These are phyloP conservation scores for Temnopleurus reevesii DNA, from an alignment of 53 echinoderm and acorn worm genomes.

Conservation along the genomic window DNA sequence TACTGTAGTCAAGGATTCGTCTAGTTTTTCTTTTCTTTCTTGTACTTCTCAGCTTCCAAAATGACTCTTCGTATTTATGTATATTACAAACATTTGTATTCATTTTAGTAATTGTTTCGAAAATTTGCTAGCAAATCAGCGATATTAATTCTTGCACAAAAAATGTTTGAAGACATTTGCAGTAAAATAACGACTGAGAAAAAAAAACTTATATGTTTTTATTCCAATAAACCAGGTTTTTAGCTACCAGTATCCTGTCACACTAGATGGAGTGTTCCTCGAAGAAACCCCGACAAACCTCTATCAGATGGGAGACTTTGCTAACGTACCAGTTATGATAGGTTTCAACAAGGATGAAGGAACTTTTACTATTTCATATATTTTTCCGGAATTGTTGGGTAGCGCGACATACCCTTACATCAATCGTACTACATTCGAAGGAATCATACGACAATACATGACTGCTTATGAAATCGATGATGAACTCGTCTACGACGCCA, in stretches of 20 bases:
- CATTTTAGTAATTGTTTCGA: too few relatives aligned
- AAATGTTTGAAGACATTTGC: too few relatives aligned
- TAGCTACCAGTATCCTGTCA: neutral
- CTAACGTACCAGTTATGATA: neutral
- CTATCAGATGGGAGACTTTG: constrained; percentile 40
- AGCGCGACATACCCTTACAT: neutral
- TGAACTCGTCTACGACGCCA: constrained; percentile 61
- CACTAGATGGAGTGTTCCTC: constrained; percentile 65
- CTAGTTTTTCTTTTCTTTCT: too few relatives aligned
- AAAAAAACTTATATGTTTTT: too few relatives aligned
- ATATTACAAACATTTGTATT: too few relatives aligned
- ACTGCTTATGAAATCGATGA: constrained; percentile 14
- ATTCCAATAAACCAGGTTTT: neutral
- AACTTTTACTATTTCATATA: neutral
- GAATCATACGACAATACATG: neutral
- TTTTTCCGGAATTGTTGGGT: neutral
- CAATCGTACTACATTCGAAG: neutral
- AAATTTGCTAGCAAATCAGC: too few relatives aligned
- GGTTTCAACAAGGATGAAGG: constrained; percentile 60
- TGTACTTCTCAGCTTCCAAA: too few relatives aligned
- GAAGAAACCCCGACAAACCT: constrained; percentile 54
- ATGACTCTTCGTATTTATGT: too few relatives aligned
- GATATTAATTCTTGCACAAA: too few relatives aligned
- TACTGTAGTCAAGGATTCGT: too few relatives aligned
- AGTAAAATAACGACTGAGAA: too few relatives aligned